A percentile compares a stretch with the other conserved stretches of the same genome.
These are phyloP conservation scores for Lonchura striata DNA, from an alignment of 2,113 vertebrate species.

Conservation along the genomic window DNA sequence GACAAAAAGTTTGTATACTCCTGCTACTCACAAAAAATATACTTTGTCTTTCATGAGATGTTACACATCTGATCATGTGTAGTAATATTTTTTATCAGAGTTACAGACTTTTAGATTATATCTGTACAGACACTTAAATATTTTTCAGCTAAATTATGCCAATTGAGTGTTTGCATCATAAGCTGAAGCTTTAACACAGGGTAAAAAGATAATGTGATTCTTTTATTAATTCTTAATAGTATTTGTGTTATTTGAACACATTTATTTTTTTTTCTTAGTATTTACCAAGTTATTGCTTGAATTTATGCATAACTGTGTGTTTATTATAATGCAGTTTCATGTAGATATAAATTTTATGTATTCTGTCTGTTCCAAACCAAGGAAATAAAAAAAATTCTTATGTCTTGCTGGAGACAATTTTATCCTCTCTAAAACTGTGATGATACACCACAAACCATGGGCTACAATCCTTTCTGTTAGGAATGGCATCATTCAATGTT, in stretches of 20 bases:
- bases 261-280: neutral
- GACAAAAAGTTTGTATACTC: neutral
- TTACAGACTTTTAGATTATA: neutral
- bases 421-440: neutral
- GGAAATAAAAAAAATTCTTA: neutral
- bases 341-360: neutral
- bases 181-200: neutral
- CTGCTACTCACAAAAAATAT: neutral
- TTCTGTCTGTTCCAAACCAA: neutral
- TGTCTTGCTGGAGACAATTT: neutral
- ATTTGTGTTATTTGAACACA: neutral
- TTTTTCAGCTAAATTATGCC: neutral
- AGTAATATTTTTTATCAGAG: neutral
- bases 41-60: neutral
- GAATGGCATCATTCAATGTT: neutral
- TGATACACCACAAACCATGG: neutral
- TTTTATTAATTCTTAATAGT: neutral
- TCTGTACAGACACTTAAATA: neutral
- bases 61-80: neutral
- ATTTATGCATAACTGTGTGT: neutral
- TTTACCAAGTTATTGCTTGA: neutral
- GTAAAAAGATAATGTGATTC: neutral
- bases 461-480: neutral
- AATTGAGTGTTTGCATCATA: neutral
- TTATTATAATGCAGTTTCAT: neutral